Percentiles rank a stretch among this genome's conserved stretches.
phyloP scores from a whole-genome alignment of 2,888 invertebrate genomes.

The Mythimna lalbum region DNA sequence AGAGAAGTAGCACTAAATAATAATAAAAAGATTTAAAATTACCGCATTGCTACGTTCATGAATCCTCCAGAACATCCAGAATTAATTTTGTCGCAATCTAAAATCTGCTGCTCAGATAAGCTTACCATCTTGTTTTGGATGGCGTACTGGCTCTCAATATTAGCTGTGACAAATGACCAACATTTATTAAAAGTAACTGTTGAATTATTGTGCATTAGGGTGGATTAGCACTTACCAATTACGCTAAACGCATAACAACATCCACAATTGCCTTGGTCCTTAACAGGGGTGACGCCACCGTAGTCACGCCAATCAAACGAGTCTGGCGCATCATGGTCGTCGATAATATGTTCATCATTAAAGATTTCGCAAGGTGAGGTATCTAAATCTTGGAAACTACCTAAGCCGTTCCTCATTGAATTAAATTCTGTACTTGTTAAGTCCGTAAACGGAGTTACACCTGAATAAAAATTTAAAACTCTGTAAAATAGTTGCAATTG shows the following conservation, averaged over 20 bases:
- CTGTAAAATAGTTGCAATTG: neutral
- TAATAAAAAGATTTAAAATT: neutral
- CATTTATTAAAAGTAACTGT: neutral
- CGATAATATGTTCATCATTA: slow-evolving; percentile 23
- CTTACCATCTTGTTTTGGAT: slow-evolving; percentile 18
- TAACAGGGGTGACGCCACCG: slow-evolving; percentile 94
- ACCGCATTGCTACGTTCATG: slow-evolving; percentile 1
- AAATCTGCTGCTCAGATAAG: slow-evolving; percentile 52
- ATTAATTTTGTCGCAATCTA: slow-evolving; percentile 25
- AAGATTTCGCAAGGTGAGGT: neutral
- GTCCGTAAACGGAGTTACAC: slow-evolving; percentile 48
- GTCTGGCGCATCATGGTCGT: slow-evolving; percentile 58
- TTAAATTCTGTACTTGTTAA: slow-evolving; percentile 26
- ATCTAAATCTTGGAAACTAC: neutral
- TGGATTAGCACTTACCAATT: slow-evolving; percentile 49
- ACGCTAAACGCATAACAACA: slow-evolving; percentile 93
- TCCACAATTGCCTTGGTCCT: slow-evolving; percentile 94
- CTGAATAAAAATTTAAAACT: slow-evolving; percentile 21
- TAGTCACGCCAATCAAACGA: slow-evolving; percentile 93
- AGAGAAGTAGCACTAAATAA: neutral
- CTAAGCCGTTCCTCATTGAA: neutral
- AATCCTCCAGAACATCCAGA: neutral
- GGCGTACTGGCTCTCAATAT: slow-evolving; percentile 44
- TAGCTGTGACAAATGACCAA: slow-evolving; percentile 45
- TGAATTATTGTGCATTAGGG: neutral